Evolutionary conservation across 2,113 vertebrate species (phyloP), one percentile per base, ranked within the genome.

Genomic region (Hypocryptadius cinnamomeus): DNA sequence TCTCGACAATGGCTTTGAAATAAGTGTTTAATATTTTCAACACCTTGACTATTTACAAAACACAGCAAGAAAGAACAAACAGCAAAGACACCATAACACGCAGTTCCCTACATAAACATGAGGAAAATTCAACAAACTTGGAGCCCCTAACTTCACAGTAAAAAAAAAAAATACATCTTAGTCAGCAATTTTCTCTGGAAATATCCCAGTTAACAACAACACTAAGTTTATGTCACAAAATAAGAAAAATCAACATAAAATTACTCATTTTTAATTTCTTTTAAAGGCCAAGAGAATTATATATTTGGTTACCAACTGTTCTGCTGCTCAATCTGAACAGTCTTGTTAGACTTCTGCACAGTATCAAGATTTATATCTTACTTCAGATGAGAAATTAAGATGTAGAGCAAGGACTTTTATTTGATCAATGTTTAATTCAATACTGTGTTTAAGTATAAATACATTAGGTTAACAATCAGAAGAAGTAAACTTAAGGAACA

Each of bases 181-280:
- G 51, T 89, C 91, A 91, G 56, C 54, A 11, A 70, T 77, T 57
- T 92, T 87, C n/a, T 59, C 23, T 66, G 48, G 60, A 88, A 95
- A 96, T 80, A 94, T 45, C 74, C 79, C 65, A 87, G 42, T 91
- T 90, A 93, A 94, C 92, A 86, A 53, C 21, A 78, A 48, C 31
- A 56, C 10, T 64, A 88, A 95, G 37, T 48, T 95, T 86, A 95
- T 86, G 50, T 33, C 60, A 90, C 15, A 79, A 72, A 86, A 79
- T 19, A 1, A 72, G 31, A 82, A 81, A 97, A 95, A 95, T 79
- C 44, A 90, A 91, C 61, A 33, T 25, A 5, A 57, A 90, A 79
- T 42, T 42, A 56, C 9, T 71, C 81, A 10, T 45, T 76, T 79
- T 35, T 8, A 4, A 51, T 33, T 86, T 90, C 53, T 83, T 94